Evolutionary conservation across 2,888 invertebrate genomes (phyloP), one percentile per base, ranked within the genome.

Genomic region (Druceiella hillmani): DNA sequence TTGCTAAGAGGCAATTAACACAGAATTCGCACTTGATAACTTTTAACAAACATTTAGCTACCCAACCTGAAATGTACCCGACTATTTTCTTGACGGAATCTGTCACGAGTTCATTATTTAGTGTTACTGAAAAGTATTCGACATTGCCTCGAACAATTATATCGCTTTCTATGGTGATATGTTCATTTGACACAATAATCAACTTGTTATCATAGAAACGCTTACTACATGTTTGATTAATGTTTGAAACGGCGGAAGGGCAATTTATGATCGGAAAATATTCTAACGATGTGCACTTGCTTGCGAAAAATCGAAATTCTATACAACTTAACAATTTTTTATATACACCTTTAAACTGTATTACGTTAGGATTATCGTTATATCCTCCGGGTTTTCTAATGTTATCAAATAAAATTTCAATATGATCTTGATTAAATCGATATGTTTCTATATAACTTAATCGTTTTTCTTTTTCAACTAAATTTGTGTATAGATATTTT

Each of bases 271-370:
- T n/a, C n/a, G n/a, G n/a, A n/a, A n/a, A n/a, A 51, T 34, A 61
- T 59, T 12, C 50, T 48, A 5, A 61, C 52, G 15, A 31, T 52
- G 17, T 28, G 15, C 34, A 28, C 17, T 33, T 43, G 11, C 36
- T 36, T 15, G 26, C n/a, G 33, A 38, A 36, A 13, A 35, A 43
- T 9, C 32, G 20, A 16, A 40, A 12, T 30, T 43, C 36, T 13
- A 43, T 26, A 30, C 40, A 33, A 3, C 14, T 4, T 32, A 39
- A 24, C 3, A 27, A 17, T 26, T 42, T 42, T 32, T 26, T 42
- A 26, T 31, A 42, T 9, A 25, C 17, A n/a, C 27, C 43, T 29
- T 16, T 20, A 24, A 36, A 40, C 10, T 40, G 34, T n/a, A 7
- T 10, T 12, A 26, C 17, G 32, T 40, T 40, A 2, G 40, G 40